Conservation (phyloP, 1,140 invertebrate genomes). For the Neocloeon triangulifer region DNA sequence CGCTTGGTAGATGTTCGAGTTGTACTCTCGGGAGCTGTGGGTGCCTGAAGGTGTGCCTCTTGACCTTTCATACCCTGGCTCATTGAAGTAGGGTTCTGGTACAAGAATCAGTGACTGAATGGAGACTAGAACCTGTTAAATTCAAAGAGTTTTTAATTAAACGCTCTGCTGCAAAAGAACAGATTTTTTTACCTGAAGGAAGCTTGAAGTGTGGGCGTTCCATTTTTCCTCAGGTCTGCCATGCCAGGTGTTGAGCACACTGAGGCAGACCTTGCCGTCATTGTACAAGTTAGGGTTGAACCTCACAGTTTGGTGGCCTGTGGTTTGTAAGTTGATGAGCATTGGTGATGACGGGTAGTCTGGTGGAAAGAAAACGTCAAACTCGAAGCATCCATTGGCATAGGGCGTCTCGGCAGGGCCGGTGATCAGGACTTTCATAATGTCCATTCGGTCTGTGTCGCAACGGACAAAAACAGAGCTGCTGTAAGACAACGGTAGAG, state of each 20-base stretch:
- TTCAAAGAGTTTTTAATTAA: constrained; percentile 2
- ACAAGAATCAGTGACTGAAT: constrained; percentile 92
- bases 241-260: constrained; percentile 93
- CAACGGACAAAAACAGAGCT: constrained; percentile 91
- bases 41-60: constrained; percentile 70
- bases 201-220: constrained; percentile 92
- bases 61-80: constrained; percentile 87
- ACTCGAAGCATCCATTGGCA: constrained; percentile 71
- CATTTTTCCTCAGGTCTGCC: constrained; percentile 96
- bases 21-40: constrained; percentile 77
- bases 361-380: constrained; percentile 77
- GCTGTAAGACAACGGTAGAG: constrained; percentile 77
- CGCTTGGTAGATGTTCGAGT: constrained; percentile 86
- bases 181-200: constrained; percentile 49
- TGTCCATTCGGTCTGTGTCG: constrained; percentile 77
- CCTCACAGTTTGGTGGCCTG: constrained; percentile 74
- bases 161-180: too few relatives aligned
- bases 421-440: constrained; percentile 92
- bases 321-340: constrained; percentile 81
- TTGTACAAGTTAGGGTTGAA: constrained; percentile 97
- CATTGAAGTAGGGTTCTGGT: constrained; percentile 94
- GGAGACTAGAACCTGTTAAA: constrained; percentile 63
- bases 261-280: constrained; percentile 91
- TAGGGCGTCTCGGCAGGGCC: constrained; percentile 76
- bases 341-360: constrained; percentile 51